A percentile compares a stretch with the other conserved stretches of the same genome.
Conservation (phyloP, 2,113 vertebrate species). For the Xenotilapia caudafasciata region DNA sequence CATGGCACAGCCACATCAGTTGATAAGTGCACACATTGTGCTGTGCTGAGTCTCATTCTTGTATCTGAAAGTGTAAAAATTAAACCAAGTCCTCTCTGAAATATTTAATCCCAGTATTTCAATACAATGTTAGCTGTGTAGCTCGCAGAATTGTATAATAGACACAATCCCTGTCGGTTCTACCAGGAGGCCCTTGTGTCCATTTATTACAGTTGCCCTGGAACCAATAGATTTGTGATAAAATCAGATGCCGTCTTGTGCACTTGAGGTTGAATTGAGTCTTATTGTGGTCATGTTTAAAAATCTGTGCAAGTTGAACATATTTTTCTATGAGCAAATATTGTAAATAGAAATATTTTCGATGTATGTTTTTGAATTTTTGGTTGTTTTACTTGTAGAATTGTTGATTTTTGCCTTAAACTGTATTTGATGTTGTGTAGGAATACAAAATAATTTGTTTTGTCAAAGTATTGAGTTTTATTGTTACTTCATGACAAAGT, state of each 20-base stretch:
- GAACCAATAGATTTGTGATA: slow-evolving; percentile 28
- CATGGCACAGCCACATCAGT: background rate
- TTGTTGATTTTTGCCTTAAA: slow-evolving; percentile 63
- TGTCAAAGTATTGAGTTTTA: slow-evolving; percentile 76
- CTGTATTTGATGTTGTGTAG: slow-evolving; percentile 49
- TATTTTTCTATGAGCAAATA: slow-evolving; percentile 71
- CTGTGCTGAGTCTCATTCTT: background rate
- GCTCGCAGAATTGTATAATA: slow-evolving; percentile 8
- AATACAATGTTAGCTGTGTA: background rate
- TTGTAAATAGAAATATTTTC: slow-evolving; percentile 66
- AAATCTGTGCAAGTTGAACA: slow-evolving; percentile 48
- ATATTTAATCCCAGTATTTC: background rate
- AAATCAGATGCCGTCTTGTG: slow-evolving; percentile 38
- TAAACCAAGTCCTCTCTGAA: background rate
- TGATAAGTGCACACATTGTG: background rate
- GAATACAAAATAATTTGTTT: slow-evolving; percentile 55
- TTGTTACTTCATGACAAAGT: slow-evolving; percentile 35
- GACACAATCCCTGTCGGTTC: background rate
- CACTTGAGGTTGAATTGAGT: slow-evolving; percentile 8
- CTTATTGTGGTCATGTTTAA: slow-evolving; percentile 29
- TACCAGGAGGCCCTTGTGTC: background rate
- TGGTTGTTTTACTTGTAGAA: slow-evolving; percentile 44
- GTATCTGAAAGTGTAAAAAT: background rate
- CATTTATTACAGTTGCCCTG: slow-evolving; percentile 10
- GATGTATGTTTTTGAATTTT: slow-evolving; percentile 50